Base-by-base conservation (phyloP, 1,140 invertebrate genomes). In the Drosophila watanabei region DNA sequence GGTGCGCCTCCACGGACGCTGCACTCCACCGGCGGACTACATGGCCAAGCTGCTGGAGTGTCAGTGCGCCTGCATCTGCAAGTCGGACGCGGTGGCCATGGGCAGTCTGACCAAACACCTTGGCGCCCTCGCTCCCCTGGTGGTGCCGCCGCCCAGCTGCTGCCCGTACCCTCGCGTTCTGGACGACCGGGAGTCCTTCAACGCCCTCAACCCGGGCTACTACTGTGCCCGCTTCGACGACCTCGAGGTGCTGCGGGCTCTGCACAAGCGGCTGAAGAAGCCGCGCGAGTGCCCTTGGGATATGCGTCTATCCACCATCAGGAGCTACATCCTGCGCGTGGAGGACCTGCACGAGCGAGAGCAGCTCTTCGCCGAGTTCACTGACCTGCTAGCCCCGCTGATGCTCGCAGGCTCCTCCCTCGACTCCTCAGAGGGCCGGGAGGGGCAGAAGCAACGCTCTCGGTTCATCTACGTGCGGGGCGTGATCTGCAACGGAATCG, bases 391-490 rank as follows among this genome's bases (percentile, higher is more conserved):
- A n/a, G 37, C 33, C 4, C 48, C 79, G 0, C 28, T 89, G 5
- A 13, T 57, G 37, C 76, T 54, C 9, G 32, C n/a, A 3, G 64
- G 33, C 16, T 48, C 49, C 0, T 58, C 63, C 3, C 9, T 76
- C 13, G 70, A 72, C 4, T 9, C 3, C 7, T 10, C 6, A 0
- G 4, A 30, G 2, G 52, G 51, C 6, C 13, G 28, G 20, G 52
- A 69, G 24, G 48, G 32, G 8, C 69, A 89, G 16, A 79, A 61
- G 35, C 70, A 91, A 5, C 88, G 79, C 3, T 77, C 91, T 0
- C 48, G 88, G 20, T 80, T 72, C 5, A 81, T 92, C n/a, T 92
- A 88, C 30, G 91, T 92, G 8, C 85, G 91, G 14, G 91, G 91
- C 0, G 77, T 82, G 18, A 88, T 92, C 5, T 87, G 78, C 30